Evolutionary conservation across 2,888 invertebrate species (phyloP), one percentile per base, ranked within the genome.

Genomic region (Rhyacophila evoluta): DNA sequence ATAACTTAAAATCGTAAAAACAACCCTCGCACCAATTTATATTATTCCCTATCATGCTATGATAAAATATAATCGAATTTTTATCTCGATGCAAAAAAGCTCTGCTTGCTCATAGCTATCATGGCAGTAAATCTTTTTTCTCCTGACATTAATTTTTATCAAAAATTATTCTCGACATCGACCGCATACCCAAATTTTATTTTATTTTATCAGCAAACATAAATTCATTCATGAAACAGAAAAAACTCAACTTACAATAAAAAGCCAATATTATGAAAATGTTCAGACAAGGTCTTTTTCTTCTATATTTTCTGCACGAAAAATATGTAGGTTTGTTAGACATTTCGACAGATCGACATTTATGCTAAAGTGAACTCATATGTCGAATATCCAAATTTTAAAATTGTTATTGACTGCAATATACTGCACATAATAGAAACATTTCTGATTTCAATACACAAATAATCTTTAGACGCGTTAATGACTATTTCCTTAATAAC

Each of bases 171-270:
- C 28, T 69, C 69, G 33, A 69, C 33, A 27, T 28, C n/a, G 10
- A 29, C 69, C 33, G 69, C 69, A 69, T 69, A 69, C 69, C 69
- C 8, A 15, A 69, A 69, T 69, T 69, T 69, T n/a, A n/a, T n/a
- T n/a, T n/a, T n/a, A n/a, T n/a, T n/a, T n/a, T 69, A 69, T 69
- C 69, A 69, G 69, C 33, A 11, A 25, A 29, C 29, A 69, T 29
- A 69, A 69, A 29, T 69, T 69, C 69, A 28, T 69, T 28, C 69
- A 69, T 8, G 8, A 55, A 55, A 55, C 25, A 1, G 19, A 55
- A 41, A 39, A 55, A 55, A 19, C 15, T 8, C 25, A 55, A 12
- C 19, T 41, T 6, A 15, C 41, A 10, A 55, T 55, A 55, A 25
- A 55, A 55, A 55, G 55, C 19, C 25, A 8, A 55, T 55, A 55